Conservation (phyloP, 2,113 vertebrate genomes). For the Datnioides undecimradiatus region DNA sequence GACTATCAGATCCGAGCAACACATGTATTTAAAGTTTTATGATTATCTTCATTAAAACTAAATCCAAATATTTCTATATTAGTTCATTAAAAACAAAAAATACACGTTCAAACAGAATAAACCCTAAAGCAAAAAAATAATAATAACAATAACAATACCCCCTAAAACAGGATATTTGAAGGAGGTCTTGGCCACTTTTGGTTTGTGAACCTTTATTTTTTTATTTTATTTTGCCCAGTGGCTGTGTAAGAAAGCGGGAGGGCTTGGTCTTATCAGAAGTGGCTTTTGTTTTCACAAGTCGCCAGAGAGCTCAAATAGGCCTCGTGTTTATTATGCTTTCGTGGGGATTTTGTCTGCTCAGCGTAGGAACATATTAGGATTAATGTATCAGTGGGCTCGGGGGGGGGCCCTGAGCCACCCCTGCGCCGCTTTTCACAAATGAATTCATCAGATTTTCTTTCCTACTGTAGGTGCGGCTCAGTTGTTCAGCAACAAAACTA, state of each 20-base stretch:
- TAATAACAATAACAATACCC: no score
- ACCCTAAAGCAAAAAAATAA: background rate
- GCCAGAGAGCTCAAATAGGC: slow-evolving; percentile 24
- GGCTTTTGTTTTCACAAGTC: slow-evolving; percentile 26
- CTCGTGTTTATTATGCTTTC: slow-evolving; percentile 63
- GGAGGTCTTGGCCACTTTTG: slow-evolving; percentile 19
- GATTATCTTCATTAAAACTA: background rate
- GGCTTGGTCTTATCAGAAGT: slow-evolving; percentile 25
- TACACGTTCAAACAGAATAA: background rate
- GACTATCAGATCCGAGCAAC: background rate
- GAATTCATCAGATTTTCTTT: slow-evolving; percentile 40
- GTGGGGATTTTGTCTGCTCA: slow-evolving; percentile 40
- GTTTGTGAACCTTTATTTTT: background rate
- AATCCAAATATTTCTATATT: background rate
- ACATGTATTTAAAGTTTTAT: background rate
- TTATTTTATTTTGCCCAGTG: slow-evolving; percentile 21
- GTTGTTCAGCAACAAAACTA: background rate
- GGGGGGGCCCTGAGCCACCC: slow-evolving; percentile 31
- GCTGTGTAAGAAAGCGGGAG: slow-evolving; percentile 17
- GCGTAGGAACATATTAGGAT: slow-evolving; percentile 51
- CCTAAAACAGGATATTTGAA: no score
- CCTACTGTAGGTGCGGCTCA: slow-evolving; percentile 8
- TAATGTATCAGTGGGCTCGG: slow-evolving; percentile 48
- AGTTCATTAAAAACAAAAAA: background rate
- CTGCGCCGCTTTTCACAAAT: slow-evolving; percentile 44